phyloP scores from a whole-genome alignment of 1,140 invertebrate species.

The Vollenhovia emeryi region DNA sequence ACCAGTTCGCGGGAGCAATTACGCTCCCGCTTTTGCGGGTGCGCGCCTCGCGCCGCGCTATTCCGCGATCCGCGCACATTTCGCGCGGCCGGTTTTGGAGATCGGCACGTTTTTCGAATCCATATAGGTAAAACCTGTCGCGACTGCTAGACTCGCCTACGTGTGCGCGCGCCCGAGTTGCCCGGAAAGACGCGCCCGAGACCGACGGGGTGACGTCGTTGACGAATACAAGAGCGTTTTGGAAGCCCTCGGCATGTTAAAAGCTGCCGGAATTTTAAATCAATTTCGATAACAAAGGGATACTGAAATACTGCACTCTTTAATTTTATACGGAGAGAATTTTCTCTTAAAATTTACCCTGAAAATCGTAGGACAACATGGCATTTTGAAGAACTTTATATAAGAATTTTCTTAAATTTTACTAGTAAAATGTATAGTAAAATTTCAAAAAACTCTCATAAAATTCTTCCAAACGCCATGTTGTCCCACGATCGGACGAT shows the following conservation, averaged over 20 bases:
- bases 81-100: conserved; percentile 59
- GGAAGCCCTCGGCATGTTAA: neutral
- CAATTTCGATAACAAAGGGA: too few relatives aligned
- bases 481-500: too few relatives aligned
- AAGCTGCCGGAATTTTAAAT: neutral
- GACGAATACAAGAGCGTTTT: neutral
- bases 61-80: conserved; percentile 47
- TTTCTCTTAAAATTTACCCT: too few relatives aligned
- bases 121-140: conserved; percentile 63
- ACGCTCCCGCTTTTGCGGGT: conserved; percentile 27
- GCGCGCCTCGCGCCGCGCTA: neutral
- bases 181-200: neutral
- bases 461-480: too few relatives aligned
- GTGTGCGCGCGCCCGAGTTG: neutral
- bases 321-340: too few relatives aligned
- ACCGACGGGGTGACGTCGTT: neutral
- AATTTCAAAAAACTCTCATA: too few relatives aligned
- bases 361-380: too few relatives aligned
- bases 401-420: too few relatives aligned
- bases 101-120: conserved; percentile 52
- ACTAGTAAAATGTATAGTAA: too few relatives aligned
- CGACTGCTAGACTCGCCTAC: conserved; percentile 13
- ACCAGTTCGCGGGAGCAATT: conserved; percentile 65
- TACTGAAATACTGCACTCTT: too few relatives aligned
- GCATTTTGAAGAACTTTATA: too few relatives aligned